Conservation (phyloP, 1,140 invertebrate genomes). For the Temnothorax nylanderi region DNA sequence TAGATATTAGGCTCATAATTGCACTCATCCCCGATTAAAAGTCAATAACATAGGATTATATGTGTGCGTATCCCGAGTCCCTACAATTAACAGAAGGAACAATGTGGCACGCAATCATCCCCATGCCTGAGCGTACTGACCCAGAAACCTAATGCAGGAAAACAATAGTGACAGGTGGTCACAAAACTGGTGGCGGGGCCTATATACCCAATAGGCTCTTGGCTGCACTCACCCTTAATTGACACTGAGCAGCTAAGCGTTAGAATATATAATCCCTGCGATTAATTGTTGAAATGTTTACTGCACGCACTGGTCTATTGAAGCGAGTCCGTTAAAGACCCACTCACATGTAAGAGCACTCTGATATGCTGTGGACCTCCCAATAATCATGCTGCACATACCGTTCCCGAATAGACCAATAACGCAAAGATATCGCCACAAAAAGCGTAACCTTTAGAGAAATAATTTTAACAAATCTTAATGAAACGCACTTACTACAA, state of each 20-base stretch:
- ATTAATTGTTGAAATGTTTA: constrained; percentile 37
- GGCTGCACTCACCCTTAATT: constrained; percentile 59
- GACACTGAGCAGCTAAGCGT: constrained; percentile 44
- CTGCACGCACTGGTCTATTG: constrained; percentile 52
- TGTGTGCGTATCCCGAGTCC: not conserved
- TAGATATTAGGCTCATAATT: constrained; percentile 55
- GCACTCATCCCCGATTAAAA: constrained; percentile 43
- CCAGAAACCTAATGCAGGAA: constrained; percentile 6
- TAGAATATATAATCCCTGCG: constrained; percentile 5
- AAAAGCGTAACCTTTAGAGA: not conserved
- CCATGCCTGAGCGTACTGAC: constrained; percentile 52
- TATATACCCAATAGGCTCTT: constrained; percentile 67
- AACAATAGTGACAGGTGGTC: constrained; percentile 26
- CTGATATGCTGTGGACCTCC: constrained; percentile 43
- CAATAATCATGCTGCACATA: constrained; percentile 35
- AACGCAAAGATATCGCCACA: not conserved
- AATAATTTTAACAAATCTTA: constrained; percentile 18
- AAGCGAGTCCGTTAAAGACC: constrained; percentile 37
- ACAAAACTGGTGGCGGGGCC: constrained; percentile 70
- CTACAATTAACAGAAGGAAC: constrained; percentile 59
- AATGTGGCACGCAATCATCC: constrained; percentile 56
- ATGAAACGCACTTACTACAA: not conserved
- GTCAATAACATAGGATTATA: constrained; percentile 33
- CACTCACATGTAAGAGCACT: constrained; percentile 4
- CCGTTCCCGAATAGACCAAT: not conserved